Base-by-base conservation (phyloP, 2,888 invertebrate species). In the Hirtodrosophila confusa region DNA sequence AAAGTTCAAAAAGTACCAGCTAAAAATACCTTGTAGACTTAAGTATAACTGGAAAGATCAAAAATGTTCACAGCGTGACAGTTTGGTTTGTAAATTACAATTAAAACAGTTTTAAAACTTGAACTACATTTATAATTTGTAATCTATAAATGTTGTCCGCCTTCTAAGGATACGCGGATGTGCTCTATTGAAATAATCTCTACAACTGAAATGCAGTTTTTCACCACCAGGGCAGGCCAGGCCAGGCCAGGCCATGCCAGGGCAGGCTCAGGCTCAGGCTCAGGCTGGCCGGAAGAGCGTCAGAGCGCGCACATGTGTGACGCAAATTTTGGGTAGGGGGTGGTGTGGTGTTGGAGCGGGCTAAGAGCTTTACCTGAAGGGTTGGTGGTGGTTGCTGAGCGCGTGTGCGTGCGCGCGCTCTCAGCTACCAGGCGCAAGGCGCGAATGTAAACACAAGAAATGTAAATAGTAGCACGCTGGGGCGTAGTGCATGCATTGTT, bases 151-250 rank as follows among this genome's bases (percentile, higher is more conserved):
- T 24, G 11, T 55, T 47, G 41, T 80, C 67, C 75, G 80, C 49
- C 43, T 45, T 60, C 41, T 49, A 41, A 45, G 41, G 24, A 36
- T 29, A 48, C 51, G 65, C 74, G 78, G 69, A 78, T 78, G 75
- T 78, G 74, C 60, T 79, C 74, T 74, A 75, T 54, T 75, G 83
- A 88, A 88, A 85, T 76, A 85, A 85, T 88, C 79, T 88, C 76
- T 85, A 88, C 88, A 80, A 88, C 83, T 85, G 66, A 86, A 88
- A 86, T 88, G 88, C 88, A 88, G 62, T 86, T 83, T 78, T 86
- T 68, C 80, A 83, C 83, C 78, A 83, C 82, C 80, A 63, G 54
- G 5, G 2, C 33, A 44, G 24, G 10, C 36, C 36, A 40, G 63
- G 17, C 69, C 69, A 58, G 65, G 48, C 41, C 40, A 37, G 58